phyloP scores from a whole-genome alignment of 2,888 invertebrate genomes.

The Sarcophaga caerulescens region DNA sequence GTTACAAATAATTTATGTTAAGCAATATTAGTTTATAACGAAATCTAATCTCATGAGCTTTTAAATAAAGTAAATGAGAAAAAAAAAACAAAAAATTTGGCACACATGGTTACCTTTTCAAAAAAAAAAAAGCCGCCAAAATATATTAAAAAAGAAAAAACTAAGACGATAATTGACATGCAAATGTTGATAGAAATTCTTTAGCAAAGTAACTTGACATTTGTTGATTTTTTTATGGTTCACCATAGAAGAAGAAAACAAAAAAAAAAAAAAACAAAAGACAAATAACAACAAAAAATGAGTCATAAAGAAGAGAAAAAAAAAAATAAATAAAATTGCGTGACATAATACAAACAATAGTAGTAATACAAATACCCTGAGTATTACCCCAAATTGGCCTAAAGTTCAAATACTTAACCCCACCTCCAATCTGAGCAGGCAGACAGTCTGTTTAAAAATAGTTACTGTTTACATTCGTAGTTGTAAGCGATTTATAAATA shows the following conservation, averaged over 20 bases:
- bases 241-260: slow-evolving; percentile 18
- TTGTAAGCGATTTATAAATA: background rate
- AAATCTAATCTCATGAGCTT: slow-evolving; percentile 51
- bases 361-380: background rate
- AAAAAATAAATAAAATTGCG: slow-evolving; percentile 63
- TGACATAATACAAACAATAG: slow-evolving; percentile 60
- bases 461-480: background rate
- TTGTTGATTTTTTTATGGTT: slow-evolving; percentile 48
- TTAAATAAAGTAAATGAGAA: background rate
- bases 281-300: slow-evolving; percentile 19
- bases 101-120: slow-evolving; percentile 8
- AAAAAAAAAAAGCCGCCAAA: slow-evolving; percentile 67
- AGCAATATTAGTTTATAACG: background rate
- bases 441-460: slow-evolving; percentile 38
- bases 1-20: too few relatives aligned
- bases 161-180: slow-evolving; percentile 69
- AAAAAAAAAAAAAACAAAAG: background rate
- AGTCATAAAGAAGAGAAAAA: slow-evolving; percentile 33
- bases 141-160: slow-evolving; percentile 23
- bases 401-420: slow-evolving; percentile 42
- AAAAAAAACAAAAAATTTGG: slow-evolving; percentile 13
- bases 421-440: background rate
- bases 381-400: slow-evolving; percentile 11
- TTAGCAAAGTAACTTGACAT: slow-evolving; percentile 41
- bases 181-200: slow-evolving; percentile 56